A percentile compares a stretch with the other conserved stretches of the same genome.
phyloP scores from a whole-genome alignment of 2,888 invertebrate species.

The Yponomeuta sedellus region DNA sequence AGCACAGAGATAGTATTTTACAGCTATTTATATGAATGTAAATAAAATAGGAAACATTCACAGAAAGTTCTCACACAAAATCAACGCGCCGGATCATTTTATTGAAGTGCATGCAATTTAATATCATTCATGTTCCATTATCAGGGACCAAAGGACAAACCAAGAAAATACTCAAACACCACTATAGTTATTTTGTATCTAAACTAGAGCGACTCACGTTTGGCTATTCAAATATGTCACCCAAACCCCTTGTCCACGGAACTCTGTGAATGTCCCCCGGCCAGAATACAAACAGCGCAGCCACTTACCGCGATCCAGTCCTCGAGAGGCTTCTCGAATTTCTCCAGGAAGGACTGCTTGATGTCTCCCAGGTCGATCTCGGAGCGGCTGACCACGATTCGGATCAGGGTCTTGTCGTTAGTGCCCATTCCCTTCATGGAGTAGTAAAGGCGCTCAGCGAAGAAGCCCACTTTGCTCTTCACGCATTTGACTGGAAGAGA shows the following conservation, averaged over 20 bases:
- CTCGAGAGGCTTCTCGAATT: constrained; percentile 88
- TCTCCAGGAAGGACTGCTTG: constrained; percentile 91
- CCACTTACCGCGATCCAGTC: constrained; percentile 89
- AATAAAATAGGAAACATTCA: not conserved
- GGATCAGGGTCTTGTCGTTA: constrained; percentile 93
- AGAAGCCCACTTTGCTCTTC: constrained; percentile 93
- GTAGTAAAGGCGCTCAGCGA: constrained; percentile 92
- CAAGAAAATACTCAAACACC: too few species aligned
- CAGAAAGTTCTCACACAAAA: not conserved
- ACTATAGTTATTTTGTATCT: too few species aligned
- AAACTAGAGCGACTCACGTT: too few species aligned
- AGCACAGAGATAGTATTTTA: not conserved
- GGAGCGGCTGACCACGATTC: constrained; percentile 92
- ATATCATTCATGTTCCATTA: too few species aligned
- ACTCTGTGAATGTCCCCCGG: too few species aligned
- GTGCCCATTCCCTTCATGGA: constrained; percentile 94
- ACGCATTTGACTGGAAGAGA: constrained; percentile 86
- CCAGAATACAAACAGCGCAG: constrained; percentile 16
- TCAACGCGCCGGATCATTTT: not conserved
- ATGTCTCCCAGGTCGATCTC: constrained; percentile 96
- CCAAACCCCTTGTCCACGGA: too few species aligned
- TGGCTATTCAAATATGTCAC: too few species aligned
- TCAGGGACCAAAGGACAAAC: too few species aligned
- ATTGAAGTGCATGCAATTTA: too few species aligned
- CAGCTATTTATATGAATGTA: not conserved